phyloP scores from a whole-genome alignment of 2,797 vertebrate species.

The Tarsius wallacei region DNA sequence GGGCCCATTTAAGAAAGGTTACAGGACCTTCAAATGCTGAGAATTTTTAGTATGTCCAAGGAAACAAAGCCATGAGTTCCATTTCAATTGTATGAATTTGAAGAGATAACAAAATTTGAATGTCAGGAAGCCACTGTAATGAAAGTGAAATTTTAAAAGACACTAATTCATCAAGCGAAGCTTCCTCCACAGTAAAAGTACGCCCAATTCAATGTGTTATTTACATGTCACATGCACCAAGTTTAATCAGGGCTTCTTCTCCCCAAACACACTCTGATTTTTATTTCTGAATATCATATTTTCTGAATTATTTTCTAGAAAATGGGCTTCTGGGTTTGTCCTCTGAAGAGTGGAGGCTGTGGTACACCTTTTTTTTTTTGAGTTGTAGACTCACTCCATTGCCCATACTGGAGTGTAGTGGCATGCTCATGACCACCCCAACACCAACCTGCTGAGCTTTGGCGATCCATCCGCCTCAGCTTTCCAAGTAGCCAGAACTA shows the following conservation, averaged over 20 bases:
- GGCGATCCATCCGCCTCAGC: too few relatives aligned
- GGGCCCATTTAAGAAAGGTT: constrained; percentile 79
- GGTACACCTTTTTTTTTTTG: too few relatives aligned
- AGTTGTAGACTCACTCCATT: too few relatives aligned
- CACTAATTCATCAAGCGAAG: neutral
- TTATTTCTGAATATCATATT: neutral
- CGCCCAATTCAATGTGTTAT: neutral
- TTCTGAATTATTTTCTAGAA: neutral
- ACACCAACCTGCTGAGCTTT: too few relatives aligned
- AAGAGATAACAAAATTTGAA: neutral
- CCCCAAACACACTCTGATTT: neutral
- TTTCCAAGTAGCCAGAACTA: too few relatives aligned
- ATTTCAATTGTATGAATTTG: constrained; percentile 66
- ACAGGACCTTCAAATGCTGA: constrained; percentile 69
- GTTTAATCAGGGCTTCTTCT: neutral
- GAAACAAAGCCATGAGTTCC: constrained; percentile 7
- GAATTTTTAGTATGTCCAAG: constrained; percentile 66
- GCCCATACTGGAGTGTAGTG: too few relatives aligned
- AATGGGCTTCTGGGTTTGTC: neutral
- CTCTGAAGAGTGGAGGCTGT: neutral
- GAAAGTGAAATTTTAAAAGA: constrained; percentile 59
- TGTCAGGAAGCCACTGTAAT: neutral
- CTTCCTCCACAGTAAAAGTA: neutral
- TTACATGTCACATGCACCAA: neutral
- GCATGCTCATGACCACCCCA: too few relatives aligned